Evolutionary conservation across 1,140 invertebrate species (phyloP), one percentile per base, ranked within the genome.

Genomic region (Saxidomus purpurata): DNA sequence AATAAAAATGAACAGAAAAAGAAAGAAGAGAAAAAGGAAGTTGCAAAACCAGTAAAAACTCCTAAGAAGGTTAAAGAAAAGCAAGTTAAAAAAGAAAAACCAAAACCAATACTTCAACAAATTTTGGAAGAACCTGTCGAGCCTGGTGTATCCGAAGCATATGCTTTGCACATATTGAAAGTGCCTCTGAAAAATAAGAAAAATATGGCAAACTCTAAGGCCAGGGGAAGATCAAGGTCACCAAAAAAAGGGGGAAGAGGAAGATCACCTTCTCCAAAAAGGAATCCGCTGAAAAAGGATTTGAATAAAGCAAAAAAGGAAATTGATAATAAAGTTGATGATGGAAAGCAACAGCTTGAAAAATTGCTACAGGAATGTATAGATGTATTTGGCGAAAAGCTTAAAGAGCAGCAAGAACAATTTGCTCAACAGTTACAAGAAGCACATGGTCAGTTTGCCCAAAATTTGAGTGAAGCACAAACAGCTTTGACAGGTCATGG

Each of bases 381-480:
- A 38, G 86, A 88, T 25, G 63, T 61, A 25, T 88, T 88, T 81
- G 86, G 76, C 22, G 15, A 63, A 38, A 80, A 49, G 77, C 43
- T 88, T 4, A 80, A 88, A 49, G 86, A 88, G 40, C 86, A 88
- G 49, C 86, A 88, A 36, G 76, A 88, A 34, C 76, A 80, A 55
- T 88, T 88, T 88, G 76, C 86, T 49, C 22, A 63, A 52, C 86
- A 88, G 28, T 38, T 88, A 22, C 19, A 88, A 43, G 55, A 40
- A n/a, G 86, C 76, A 13, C 86, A 88, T 63, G 52, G 55, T 63
- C 86, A 88, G 61, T 88, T 88, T 81, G 86, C 76, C 6, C 15
- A 79, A 55, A 43, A 88, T 55, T 34, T 88, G 43, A 81, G 49
- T 79, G 76, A 88, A 71, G 86, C 86, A 63, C 55, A 88, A 43